Evolutionary conservation across 2,113 vertebrate genomes (phyloP).

Genomic region (Micromys minutus): DNA sequence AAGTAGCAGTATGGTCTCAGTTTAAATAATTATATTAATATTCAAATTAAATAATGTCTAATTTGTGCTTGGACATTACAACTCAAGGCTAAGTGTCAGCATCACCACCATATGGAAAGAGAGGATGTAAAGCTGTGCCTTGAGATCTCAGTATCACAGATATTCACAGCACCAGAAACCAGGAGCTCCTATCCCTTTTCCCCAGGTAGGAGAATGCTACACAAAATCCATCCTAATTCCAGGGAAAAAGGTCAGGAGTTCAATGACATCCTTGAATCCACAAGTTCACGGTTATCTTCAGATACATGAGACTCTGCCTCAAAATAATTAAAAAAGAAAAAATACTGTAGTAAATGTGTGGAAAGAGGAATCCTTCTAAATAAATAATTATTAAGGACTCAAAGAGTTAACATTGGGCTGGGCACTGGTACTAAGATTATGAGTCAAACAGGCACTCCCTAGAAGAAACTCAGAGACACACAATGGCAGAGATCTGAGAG

Average conservation of each 20-base stretch:
- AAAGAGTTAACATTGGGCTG: neutral
- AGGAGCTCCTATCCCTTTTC: neutral
- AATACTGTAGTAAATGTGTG: no score
- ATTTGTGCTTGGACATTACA: neutral
- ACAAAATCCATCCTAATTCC: neutral
- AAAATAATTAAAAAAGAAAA: neutral
- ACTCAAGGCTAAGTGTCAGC: neutral
- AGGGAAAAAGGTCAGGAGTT: neutral
- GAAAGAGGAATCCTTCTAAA: neutral
- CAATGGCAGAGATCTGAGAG: neutral
- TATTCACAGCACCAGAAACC: neutral
- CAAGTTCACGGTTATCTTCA: neutral
- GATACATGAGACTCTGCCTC: neutral
- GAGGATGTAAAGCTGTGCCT: accelerated
- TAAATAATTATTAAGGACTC: neutral
- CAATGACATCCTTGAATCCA: neutral
- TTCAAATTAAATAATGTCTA: no score
- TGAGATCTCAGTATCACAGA: neutral
- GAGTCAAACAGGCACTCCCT: neutral
- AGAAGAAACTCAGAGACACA: neutral
- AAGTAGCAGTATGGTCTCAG: neutral
- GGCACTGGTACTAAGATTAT: neutral
- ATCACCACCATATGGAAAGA: neutral
- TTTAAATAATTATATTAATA: no score
- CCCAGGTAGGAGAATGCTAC: neutral